These are phyloP conservation scores for Tillus elongatus DNA, from an alignment of 2,888 invertebrate genomes.

Conservation along the genomic window DNA sequence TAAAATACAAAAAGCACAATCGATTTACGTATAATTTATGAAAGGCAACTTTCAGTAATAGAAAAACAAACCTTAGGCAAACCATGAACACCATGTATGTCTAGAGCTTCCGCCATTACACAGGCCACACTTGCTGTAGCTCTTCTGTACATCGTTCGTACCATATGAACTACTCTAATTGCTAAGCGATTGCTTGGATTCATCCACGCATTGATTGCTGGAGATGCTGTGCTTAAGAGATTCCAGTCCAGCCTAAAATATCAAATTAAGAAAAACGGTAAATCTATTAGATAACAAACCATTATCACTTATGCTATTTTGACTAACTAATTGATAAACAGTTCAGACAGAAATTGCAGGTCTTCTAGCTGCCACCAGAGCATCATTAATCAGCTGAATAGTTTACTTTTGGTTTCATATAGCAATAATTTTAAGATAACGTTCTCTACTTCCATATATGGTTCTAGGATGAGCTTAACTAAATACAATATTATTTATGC, in stretches of 20 bases:
- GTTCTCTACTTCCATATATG: too few species aligned
- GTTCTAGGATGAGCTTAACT: too few species aligned
- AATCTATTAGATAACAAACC: too few species aligned
- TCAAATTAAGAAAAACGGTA: not conserved
- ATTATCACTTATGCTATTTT: too few species aligned
- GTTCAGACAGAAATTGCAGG: too few species aligned
- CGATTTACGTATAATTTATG: too few species aligned
- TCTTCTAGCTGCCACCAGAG: too few species aligned
- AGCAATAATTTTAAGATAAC: too few species aligned
- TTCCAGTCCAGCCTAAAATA: slow-evolving; percentile 85
- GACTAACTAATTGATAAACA: too few species aligned
- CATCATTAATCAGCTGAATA: too few species aligned
- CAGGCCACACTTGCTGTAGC: slow-evolving; percentile 85
- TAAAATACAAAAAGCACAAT: not conserved
- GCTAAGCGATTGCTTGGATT: slow-evolving; percentile 89
- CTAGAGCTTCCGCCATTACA: slow-evolving; percentile 89
- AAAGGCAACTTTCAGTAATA: not conserved
- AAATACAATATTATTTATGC: too few species aligned
- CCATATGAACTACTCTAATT: slow-evolving; percentile 71
- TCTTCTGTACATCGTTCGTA: slow-evolving; percentile 68
- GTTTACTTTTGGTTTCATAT: too few species aligned
- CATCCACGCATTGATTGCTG: slow-evolving; percentile 97
- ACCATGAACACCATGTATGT: slow-evolving; percentile 75
- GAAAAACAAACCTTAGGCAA: slow-evolving; percentile 55
- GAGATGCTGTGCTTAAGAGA: slow-evolving; percentile 87